Conservation (phyloP, 2,113 vertebrate genomes). For the Erpornis zantholeuca region DNA sequence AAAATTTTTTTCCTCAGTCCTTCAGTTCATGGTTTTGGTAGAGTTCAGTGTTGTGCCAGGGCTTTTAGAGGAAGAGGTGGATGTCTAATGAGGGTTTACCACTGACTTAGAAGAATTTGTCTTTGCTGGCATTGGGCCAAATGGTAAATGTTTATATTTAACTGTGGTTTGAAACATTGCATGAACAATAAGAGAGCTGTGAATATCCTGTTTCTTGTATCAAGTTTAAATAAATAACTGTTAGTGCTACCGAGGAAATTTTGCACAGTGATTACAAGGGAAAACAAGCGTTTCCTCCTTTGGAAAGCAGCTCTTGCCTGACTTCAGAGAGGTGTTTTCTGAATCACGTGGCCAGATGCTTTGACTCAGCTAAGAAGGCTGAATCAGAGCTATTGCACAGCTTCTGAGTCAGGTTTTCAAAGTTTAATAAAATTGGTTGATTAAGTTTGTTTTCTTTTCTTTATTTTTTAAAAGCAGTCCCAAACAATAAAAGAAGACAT, state of each 20-base stretch:
- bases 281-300: conserved; percentile 40
- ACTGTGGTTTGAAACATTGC: neutral
- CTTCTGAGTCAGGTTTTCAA: conserved; percentile 50
- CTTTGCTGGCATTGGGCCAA: neutral
- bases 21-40: neutral
- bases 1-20: neutral
- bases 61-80: neutral
- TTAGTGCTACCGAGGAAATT: neutral
- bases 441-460: neutral
- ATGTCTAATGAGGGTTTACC: neutral
- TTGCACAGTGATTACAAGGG: neutral
- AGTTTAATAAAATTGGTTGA: neutral
- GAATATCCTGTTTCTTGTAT: neutral
- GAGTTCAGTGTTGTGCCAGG: neutral
- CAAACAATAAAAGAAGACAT: neutral
- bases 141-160: conserved; percentile 7
- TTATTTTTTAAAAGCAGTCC: neutral
- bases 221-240: neutral
- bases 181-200: neutral
- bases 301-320: neutral
- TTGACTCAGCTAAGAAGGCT: conserved; percentile 36
- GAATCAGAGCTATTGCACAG: conserved; percentile 28
- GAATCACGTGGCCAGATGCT: conserved; percentile 26
- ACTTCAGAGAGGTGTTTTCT: neutral
- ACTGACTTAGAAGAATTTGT: neutral